phyloP scores from a whole-genome alignment of 2,888 invertebrate genomes.

The Cotesia congregata region DNA sequence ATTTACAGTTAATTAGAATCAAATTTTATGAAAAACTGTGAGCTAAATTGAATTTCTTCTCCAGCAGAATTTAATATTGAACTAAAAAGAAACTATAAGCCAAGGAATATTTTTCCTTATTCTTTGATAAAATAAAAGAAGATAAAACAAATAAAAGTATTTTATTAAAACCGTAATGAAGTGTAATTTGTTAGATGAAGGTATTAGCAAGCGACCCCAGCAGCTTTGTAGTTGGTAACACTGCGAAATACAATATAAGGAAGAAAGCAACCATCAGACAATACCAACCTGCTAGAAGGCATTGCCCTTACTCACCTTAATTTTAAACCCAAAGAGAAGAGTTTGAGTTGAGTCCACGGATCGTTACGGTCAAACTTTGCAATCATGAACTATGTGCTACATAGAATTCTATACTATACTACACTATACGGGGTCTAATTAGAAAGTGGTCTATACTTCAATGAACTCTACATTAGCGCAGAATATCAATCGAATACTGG shows the following conservation, averaged over 20 bases:
- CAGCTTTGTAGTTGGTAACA: not conserved
- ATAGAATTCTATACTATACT: too few species aligned
- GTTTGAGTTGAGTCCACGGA: slow-evolving; percentile 30
- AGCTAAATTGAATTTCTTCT: too few species aligned
- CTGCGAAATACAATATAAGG: not conserved
- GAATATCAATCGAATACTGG: not conserved
- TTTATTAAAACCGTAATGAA: not conserved
- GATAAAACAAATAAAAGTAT: not conserved
- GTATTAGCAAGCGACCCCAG: not conserved
- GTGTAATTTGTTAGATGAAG: not conserved
- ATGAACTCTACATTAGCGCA: not conserved
- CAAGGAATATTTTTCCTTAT: not conserved
- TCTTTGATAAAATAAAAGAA: not conserved
- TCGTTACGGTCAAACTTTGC: slow-evolving; percentile 41
- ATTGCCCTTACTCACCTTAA: slow-evolving; percentile 32
- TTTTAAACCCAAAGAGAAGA: slow-evolving; percentile 27
- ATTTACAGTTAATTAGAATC: too few species aligned
- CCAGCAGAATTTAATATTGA: too few species aligned
- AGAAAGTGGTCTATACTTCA: slow-evolving; percentile 26
- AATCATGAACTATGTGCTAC: slow-evolving; percentile 28
- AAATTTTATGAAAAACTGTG: too few species aligned
- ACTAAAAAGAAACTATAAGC: too few species aligned
- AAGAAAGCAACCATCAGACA: not conserved
- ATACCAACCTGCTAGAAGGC: not conserved
- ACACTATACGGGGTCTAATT: slow-evolving; percentile 31